Percentiles rank a stretch among this genome's conserved stretches.
phyloP scores from a whole-genome alignment of 2,113 vertebrate genomes.

The Platichthys flesus region DNA sequence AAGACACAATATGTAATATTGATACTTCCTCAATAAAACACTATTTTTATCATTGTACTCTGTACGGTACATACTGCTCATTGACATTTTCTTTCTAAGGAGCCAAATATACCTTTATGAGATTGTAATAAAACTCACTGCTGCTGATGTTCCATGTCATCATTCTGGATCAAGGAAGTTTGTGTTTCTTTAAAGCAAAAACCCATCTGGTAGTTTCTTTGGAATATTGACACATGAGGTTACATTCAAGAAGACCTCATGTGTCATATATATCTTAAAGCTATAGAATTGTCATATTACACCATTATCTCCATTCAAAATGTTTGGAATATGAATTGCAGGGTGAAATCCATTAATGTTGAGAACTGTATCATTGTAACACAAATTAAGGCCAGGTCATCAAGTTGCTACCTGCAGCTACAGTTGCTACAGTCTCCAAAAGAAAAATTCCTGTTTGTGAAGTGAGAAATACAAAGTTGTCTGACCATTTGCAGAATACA shows the following conservation, averaged over 20 bases:
- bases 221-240: not conserved
- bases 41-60: conserved; percentile 8
- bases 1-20: conserved; percentile 9
- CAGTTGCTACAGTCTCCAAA: not conserved
- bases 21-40: conserved; percentile 23
- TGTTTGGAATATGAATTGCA: too few relatives aligned
- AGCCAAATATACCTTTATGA: conserved; percentile 46
- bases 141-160: conserved; percentile 26
- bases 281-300: too few relatives aligned
- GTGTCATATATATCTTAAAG: too few relatives aligned
- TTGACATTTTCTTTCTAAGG: conserved; percentile 20
- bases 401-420: not conserved
- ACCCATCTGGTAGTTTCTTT: not conserved
- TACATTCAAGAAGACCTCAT: not conserved
- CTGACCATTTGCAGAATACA: not conserved
- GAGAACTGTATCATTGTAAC: too few relatives aligned
- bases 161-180: not conserved
- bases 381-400: too few relatives aligned
- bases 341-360: too few relatives aligned
- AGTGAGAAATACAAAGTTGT: not conserved
- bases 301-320: too few relatives aligned
- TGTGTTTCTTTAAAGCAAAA: not conserved
- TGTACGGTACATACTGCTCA: conserved; percentile 21
- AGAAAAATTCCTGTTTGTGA: not conserved
- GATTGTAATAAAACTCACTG: conserved; percentile 63